These are phyloP conservation scores for Sitodiplosis mosellana DNA, from an alignment of 1,140 invertebrate genomes.

Conservation along the genomic window DNA sequence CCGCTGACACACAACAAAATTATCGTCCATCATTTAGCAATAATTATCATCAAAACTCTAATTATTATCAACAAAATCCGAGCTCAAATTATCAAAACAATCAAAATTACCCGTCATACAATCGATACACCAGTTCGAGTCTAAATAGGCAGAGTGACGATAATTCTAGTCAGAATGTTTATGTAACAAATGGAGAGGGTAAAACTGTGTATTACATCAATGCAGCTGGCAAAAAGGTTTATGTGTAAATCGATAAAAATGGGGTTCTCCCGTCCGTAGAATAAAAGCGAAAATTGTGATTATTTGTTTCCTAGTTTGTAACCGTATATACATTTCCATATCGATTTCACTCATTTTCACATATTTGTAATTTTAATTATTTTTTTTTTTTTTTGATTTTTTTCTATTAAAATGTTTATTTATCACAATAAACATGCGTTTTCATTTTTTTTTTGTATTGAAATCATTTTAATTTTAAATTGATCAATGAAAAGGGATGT, in stretches of 20 bases:
- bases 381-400: no score
- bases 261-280: no score
- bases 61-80: slow-evolving; percentile 1
- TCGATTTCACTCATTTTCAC: no score
- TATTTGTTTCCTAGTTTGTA: no score
- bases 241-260: slow-evolving; percentile 9
- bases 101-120: slow-evolving; percentile 7
- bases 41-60: background rate
- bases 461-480: no score
- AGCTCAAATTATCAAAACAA: slow-evolving; percentile 5
- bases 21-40: slow-evolving; percentile 2
- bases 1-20: background rate
- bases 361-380: no score
- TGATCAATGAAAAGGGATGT: no score
- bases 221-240: slow-evolving; percentile 19
- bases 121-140: background rate
- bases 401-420: no score
- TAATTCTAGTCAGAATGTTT: slow-evolving; percentile 19
- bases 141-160: slow-evolving; percentile 6
- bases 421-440: no score
- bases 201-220: slow-evolving; percentile 20
- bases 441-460: no score
- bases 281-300: no score
- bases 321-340: no score
- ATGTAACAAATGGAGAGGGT: slow-evolving; percentile 21